phyloP scores from a whole-genome alignment of 2,888 invertebrate genomes.

The Meiosimyza platycephala region DNA sequence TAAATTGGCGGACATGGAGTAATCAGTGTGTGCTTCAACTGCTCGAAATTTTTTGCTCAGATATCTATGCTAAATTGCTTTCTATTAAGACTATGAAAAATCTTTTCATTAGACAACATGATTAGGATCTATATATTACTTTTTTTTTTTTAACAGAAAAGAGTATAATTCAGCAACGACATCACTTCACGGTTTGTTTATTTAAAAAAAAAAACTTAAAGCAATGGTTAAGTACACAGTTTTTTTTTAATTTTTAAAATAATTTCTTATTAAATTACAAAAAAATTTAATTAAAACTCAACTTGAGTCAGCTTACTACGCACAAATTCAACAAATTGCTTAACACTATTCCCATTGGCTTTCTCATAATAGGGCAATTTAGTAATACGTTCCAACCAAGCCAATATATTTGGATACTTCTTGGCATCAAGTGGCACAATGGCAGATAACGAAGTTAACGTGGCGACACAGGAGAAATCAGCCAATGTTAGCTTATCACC shows the following conservation, averaged over 20 bases:
- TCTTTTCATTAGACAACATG: too few species aligned
- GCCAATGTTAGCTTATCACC: conserved; percentile 59
- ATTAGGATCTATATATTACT: too few species aligned
- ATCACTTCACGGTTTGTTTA: not conserved
- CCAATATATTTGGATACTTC: conserved; percentile 52
- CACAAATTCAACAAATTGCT: conserved; percentile 11
- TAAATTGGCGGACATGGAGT: too few species aligned
- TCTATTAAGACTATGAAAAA: too few species aligned
- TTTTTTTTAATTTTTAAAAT: too few species aligned
- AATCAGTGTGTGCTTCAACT: too few species aligned
- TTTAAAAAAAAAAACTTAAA: too few species aligned
- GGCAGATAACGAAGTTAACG: conserved; percentile 51
- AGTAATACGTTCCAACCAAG: conserved; percentile 57
- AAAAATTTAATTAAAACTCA: conserved; percentile 9
- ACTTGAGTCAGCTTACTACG: conserved; percentile 17
- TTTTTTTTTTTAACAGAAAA: not conserved
- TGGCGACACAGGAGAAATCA: conserved; percentile 56
- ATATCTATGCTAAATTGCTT: too few species aligned
- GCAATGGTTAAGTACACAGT: too few species aligned
- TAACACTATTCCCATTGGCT: conserved; percentile 51
- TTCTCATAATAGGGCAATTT: conserved; percentile 58
- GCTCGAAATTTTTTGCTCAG: too few species aligned
- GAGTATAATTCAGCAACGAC: too few species aligned
- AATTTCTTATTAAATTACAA: too few species aligned
- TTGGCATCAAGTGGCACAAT: conserved; percentile 49